A percentile compares a stretch with the other conserved stretches of the same genome.
These are phyloP conservation scores for Lampropteryx suffumata DNA, from an alignment of 2,888 invertebrate species.

Conservation along the genomic window DNA sequence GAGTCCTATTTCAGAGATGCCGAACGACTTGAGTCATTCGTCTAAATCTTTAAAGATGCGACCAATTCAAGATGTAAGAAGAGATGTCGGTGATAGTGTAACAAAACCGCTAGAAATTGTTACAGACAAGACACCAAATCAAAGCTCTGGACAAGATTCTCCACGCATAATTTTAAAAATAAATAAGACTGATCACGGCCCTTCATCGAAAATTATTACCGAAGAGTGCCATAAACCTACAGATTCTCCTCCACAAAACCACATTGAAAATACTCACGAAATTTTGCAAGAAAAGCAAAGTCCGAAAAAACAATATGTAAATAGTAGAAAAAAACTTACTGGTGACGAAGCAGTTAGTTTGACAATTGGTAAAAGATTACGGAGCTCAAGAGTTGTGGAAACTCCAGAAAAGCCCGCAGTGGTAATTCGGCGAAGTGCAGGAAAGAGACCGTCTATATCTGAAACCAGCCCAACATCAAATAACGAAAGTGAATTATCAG, in stretches of 20 bases:
- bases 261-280: slow-evolving; percentile 57
- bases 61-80: slow-evolving; percentile 52
- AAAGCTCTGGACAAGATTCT: slow-evolving; percentile 76
- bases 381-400: slow-evolving; percentile 72
- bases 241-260: slow-evolving; percentile 47
- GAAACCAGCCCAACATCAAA: slow-evolving; percentile 55
- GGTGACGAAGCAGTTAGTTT: slow-evolving; percentile 50
- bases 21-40: slow-evolving; percentile 44
- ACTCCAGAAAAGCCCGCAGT: slow-evolving; percentile 57
- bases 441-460: slow-evolving; percentile 56
- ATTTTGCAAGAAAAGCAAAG: slow-evolving; percentile 54
- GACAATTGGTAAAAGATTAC: slow-evolving; percentile 66
- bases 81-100: slow-evolving; percentile 57
- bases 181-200: slow-evolving; percentile 83
- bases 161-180: slow-evolving; percentile 85
- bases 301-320: slow-evolving; percentile 54
- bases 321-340: slow-evolving; percentile 60
- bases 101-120: slow-evolving; percentile 78
- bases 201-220: slow-evolving; percentile 76
- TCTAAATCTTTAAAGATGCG: slow-evolving; percentile 40
- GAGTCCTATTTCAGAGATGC: slow-evolving; percentile 39
- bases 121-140: slow-evolving; percentile 63
- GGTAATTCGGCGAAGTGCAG: slow-evolving; percentile 48
- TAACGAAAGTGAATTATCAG: slow-evolving; percentile 61
- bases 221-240: slow-evolving; percentile 60